A percentile compares a stretch with the other conserved stretches of the same genome.
Evolutionary conservation across 2,888 invertebrate genomes (phyloP).

Genomic region (Drosophila pullipes): DNA sequence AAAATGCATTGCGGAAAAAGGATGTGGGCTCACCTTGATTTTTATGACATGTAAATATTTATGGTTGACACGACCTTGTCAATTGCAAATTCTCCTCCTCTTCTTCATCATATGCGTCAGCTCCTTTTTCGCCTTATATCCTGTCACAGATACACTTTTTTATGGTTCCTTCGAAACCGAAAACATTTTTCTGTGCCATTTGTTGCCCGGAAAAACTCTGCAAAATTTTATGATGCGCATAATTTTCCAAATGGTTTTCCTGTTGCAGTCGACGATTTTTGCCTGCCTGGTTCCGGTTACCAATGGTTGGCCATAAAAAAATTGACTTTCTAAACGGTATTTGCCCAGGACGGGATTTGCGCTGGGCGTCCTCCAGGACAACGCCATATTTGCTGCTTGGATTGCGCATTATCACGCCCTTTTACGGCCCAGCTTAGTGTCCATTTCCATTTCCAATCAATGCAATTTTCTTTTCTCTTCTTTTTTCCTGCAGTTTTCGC

Average conservation of each 20-base stretch:
- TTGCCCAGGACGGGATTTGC: slow-evolving; percentile 38
- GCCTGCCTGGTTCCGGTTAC: slow-evolving; percentile 58
- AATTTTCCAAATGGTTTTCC: slow-evolving; percentile 70
- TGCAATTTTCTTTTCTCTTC: slow-evolving; percentile 22
- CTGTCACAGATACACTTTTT: slow-evolving; percentile 51
- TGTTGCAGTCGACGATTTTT: slow-evolving; percentile 31
- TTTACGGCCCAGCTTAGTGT: slow-evolving; percentile 38
- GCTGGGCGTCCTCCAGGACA: slow-evolving; percentile 23
- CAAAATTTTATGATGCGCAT: slow-evolving; percentile 71
- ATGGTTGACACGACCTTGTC: slow-evolving; percentile 77
- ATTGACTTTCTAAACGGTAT: slow-evolving; percentile 74
- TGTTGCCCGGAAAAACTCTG: slow-evolving; percentile 56
- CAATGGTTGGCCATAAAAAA: slow-evolving; percentile 66
- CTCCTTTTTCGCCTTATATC: slow-evolving; percentile 18
- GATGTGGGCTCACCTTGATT: slow-evolving; percentile 73
- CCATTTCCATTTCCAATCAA: slow-evolving; percentile 18
- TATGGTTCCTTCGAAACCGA: slow-evolving; percentile 60
- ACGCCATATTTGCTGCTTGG: slow-evolving; percentile 3
- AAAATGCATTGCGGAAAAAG: slow-evolving; percentile 77
- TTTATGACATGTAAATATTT: slow-evolving; percentile 80
- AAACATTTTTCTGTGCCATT: slow-evolving; percentile 20
- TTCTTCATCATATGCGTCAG: neutral
- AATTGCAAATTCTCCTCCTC: slow-evolving; percentile 25
- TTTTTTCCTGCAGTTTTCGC: slow-evolving; percentile 43
- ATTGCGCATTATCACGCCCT: slow-evolving; percentile 65